Evolutionary conservation across 2,113 vertebrate species (phyloP).

Genomic region (Pelusios castaneus): DNA sequence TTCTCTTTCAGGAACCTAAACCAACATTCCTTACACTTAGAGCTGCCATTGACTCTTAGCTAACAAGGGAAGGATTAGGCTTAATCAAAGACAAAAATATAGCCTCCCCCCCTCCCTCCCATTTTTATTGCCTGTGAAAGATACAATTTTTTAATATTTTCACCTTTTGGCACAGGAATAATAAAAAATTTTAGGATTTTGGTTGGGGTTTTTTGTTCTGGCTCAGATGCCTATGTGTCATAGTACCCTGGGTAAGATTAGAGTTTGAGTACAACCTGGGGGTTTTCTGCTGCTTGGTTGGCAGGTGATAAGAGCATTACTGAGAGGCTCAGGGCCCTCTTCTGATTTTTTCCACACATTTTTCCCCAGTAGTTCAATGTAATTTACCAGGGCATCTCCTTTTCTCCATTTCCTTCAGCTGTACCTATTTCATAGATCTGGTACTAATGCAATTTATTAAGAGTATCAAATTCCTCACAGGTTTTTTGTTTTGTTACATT

Average conservation of each 20-base stretch:
- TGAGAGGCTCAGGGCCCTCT: not conserved
- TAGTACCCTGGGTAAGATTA: not conserved
- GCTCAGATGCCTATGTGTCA: not conserved
- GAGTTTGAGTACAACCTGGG: not conserved
- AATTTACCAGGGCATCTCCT: not conserved
- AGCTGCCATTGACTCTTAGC: not conserved
- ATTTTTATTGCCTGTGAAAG: accelerated
- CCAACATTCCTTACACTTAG: not conserved
- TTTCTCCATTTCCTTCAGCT: not conserved
- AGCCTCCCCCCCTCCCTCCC: not conserved
- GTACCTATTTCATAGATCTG: not conserved
- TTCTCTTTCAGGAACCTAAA: not conserved
- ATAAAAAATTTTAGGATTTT: not conserved
- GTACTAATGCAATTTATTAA: not conserved
- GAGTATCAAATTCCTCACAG: not conserved
- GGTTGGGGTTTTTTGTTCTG: not conserved
- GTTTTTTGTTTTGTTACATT: not conserved
- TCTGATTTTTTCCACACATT: not conserved
- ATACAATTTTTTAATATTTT: not conserved
- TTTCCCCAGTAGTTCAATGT: accelerated
- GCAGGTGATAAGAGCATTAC: not conserved
- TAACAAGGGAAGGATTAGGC: not conserved
- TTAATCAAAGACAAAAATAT: not conserved
- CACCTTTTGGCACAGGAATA: not conserved
- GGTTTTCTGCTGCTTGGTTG: not conserved